Base-by-base conservation (phyloP, 2,888 invertebrate species). In the Paralinhomoeus sp. region DNA sequence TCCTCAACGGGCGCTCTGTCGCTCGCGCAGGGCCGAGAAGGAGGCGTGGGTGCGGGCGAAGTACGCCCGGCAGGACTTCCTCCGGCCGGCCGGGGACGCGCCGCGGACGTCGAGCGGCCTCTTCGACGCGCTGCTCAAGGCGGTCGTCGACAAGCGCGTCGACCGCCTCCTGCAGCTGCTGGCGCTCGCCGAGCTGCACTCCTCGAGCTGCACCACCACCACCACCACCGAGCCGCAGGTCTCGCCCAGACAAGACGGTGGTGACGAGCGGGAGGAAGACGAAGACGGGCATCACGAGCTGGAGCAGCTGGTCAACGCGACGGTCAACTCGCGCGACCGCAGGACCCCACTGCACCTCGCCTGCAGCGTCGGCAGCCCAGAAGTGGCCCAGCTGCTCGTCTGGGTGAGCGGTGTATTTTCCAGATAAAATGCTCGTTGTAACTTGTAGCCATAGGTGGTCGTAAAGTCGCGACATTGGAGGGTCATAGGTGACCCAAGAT, bases 21-120 rank as follows among this genome's bases (percentile, higher is more conserved):
- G 1, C 15, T 41, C 24, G 44, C 44, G 36, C 41, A 71, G 82
- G 51, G 87, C 87, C 63, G 85, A 85, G 57, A 85, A 85, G 61
- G 87, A 91, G 64, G 71, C 76, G 54, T 93, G 87, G 85, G 85
- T 91, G 58, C 73, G 84, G 50, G 72, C 78, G 55, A 93, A 93
- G 65, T 93, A 93, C 67, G 87, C 87, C 67, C 73, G 73, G 43
- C 85, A 85, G 63, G 78, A 81, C 61, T 89, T 83, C 68, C 68
- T 89, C 41, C 72, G 75, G 13, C 62, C 63, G 2, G 57, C 62
- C 37, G 71, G 75, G n/a, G n/a, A n/a, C n/a, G n/a, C n/a, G 51
- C 67, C 73, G 51, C 75, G 71, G 50, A 62, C 49, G 63, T 64
- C 60, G 24, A 46, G n/a, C 21, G 22, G 22, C 27, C 21, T 22